phyloP scores from a whole-genome alignment of 1,140 invertebrate genomes.

The Drosophila melanica region DNA sequence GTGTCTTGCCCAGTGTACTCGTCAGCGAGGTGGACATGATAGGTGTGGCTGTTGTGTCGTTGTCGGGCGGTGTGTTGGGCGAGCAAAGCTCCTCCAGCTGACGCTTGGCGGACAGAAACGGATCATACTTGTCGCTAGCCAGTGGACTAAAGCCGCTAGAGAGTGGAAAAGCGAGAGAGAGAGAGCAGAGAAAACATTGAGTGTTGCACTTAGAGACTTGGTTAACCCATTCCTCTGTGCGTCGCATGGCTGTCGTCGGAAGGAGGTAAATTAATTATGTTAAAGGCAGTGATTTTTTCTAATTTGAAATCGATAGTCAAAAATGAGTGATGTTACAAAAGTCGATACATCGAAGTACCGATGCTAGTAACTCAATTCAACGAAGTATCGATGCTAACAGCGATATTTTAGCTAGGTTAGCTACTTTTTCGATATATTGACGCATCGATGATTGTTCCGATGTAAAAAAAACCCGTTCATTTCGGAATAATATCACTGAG shows the following conservation, averaged over 20 bases:
- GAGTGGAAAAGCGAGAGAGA: background rate
- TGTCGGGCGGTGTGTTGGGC: slow-evolving; percentile 70
- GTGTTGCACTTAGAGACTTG: background rate
- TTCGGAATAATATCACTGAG: too few species aligned
- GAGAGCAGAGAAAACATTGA: background rate
- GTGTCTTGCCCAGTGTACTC: slow-evolving; percentile 53
- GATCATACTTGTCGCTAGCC: slow-evolving; percentile 86
- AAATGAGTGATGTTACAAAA: too few species aligned
- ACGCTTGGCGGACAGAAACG: slow-evolving; percentile 88
- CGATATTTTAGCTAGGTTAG: too few species aligned
- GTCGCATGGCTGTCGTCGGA: slow-evolving; percentile 60
- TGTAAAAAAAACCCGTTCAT: too few species aligned
- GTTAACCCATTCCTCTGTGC: slow-evolving; percentile 35
- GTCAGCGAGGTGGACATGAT: slow-evolving; percentile 37
- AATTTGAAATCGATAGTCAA: too few species aligned
- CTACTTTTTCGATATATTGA: too few species aligned
- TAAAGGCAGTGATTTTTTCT: too few species aligned
- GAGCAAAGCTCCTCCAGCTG: slow-evolving; percentile 88
- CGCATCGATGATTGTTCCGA: too few species aligned
- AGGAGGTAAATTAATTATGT: background rate
- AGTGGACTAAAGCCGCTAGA: slow-evolving; percentile 71
- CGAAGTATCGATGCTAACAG: too few species aligned
- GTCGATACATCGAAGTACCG: too few species aligned
- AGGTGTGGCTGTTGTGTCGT: slow-evolving; percentile 48
- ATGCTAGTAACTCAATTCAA: too few species aligned